Evolutionary conservation across 1,140 invertebrate genomes (phyloP), one percentile per base, ranked within the genome.

Genomic region (Sitophilus oryzae): DNA sequence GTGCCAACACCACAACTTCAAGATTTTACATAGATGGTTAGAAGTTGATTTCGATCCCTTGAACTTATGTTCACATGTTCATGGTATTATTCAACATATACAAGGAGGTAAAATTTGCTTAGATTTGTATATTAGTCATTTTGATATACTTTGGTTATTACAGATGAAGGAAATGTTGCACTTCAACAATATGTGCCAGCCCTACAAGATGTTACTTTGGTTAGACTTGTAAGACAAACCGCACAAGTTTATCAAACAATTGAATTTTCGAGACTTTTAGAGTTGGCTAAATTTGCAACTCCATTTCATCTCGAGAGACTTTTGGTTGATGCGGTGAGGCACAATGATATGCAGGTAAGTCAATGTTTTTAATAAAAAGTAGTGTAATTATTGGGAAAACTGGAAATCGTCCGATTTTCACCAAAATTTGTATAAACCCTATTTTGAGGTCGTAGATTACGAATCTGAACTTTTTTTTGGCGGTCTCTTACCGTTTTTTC

Each of bases 11-110:
- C 88, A 0, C 88, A 93, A 61, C 77, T 98, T 9, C 90, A 94
- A 67, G 88, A 93, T 58, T 74, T n/a, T 98, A n/a, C 95, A 97
- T 70, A 82, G 85, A 2, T 91, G 88, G 82, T 69, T 98, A 36
- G 96, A 98, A 72, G 85, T 93, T 3, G 93, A 97, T 50, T 98
- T 98, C 66, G 88, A 97, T 72, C 96, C 96, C 1, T 74, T 98
- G n/a, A 81, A 85, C 30, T 77, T 98, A 4, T 95, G 93, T 67
- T 75, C 76, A 30, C 79, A 85, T 49, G 88, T 93, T 4, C 79
- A 91, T 62, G 74, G 75, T 0, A 82, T 90, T 14, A 82, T 91
- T 34, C 80, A 86, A 22, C 36, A 47, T 16, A 51, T 57, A n/a
- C 30, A 46, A 35, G 9, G 40, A 36, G 53, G 53, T 56, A 56